Percentiles rank a stretch among this genome's conserved stretches.
phyloP scores from a whole-genome alignment of 1,140 invertebrate species.

The Pachypsylla venusta region DNA sequence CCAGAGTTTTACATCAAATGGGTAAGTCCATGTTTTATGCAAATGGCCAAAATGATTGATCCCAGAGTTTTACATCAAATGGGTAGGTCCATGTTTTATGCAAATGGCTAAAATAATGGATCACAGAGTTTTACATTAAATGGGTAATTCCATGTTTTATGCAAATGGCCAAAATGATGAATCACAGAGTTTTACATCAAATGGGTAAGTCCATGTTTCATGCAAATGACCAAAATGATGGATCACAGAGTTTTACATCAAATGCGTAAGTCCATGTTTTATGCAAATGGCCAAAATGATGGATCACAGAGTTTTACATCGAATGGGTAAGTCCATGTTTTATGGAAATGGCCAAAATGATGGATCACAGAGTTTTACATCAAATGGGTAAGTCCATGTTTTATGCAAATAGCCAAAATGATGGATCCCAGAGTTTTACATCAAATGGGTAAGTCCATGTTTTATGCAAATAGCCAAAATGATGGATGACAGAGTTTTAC shows the following conservation, averaged over 20 bases:
- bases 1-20: constrained; percentile 88
- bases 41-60: constrained; percentile 99
- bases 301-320: too few species aligned
- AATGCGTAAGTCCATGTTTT: too few species aligned
- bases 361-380: constrained; percentile 94
- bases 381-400: constrained; percentile 61
- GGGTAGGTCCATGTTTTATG: constrained; percentile 50
- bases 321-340: too few species aligned
- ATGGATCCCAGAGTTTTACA: constrained; percentile 97
- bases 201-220: too few species aligned
- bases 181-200: too few species aligned
- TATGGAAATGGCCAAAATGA: constrained; percentile 99
- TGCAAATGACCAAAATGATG: too few species aligned
- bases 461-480: constrained; percentile 99
- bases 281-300: too few species aligned
- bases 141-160: too few species aligned
- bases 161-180: too few species aligned
- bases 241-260: too few species aligned
- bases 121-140: too few species aligned
- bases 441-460: constrained; percentile 64
- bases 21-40: constrained; percentile 45
- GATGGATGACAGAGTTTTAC: constrained; percentile 97
- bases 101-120: too few species aligned
- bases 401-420: constrained; percentile 99
- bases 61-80: constrained; percentile 90